Evolutionary conservation across 2,888 invertebrate genomes (phyloP), one percentile per base, ranked within the genome.

Genomic region (Diadromus collaris): DNA sequence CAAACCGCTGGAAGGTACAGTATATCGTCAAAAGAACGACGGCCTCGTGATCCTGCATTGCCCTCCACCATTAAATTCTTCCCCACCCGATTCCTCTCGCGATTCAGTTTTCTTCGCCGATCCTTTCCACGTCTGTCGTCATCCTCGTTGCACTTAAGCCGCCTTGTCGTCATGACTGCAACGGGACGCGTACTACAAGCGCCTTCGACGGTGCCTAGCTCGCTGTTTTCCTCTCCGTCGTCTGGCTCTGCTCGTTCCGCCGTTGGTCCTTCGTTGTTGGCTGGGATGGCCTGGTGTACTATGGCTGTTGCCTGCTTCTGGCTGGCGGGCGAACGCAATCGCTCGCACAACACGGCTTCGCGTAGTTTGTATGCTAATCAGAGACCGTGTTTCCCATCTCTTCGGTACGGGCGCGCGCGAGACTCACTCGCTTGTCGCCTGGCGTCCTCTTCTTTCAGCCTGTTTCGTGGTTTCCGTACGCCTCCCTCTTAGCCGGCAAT

Each of bases 321-420:
- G 32, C 63, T n/a, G 38, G 16, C 5, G 48, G 51, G 63, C 69
- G 73, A 79, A 75, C 77, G 74, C 76, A 79, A 76, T 79, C 79
- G 79, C 76, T 79, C 79, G 76, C 83, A 78, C 85, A 84, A 86
- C 86, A 86, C 83, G 87, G 78, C 78, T 84, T 76, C 82, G 83
- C 84, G 84, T 86, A 87, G 86, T 87, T 87, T 87, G 86, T 87
- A 87, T 87, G 87, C 87, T 87, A 87, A 87, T 87, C 86, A 86
- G 86, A 83, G 76, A 2, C 82, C 87, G 81, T 87, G 86, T 87
- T 86, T 79, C 80, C 73, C 76, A 73, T 76, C 76, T 76, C 79
- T 76, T 72, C 69, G 76, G 64, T 70, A 75, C 58, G 63, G 56
- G 71, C 75, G 41, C 51, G 75, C 56, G 61, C 76, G 76, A 71